Conservation (phyloP, 2,113 vertebrate species). For the Sialia sialis region DNA sequence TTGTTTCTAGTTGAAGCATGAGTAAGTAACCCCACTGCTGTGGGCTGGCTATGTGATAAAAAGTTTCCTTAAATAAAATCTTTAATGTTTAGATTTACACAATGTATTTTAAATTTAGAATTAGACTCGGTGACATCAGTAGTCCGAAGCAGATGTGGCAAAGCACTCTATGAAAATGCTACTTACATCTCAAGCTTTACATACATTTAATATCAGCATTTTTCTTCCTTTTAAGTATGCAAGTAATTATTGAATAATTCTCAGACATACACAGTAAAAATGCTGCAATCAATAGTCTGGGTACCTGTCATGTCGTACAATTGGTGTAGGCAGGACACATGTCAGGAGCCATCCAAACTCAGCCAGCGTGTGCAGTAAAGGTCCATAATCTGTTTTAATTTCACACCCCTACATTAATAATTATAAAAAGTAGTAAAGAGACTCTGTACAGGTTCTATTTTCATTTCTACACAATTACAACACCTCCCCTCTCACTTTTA, state of each 20-base stretch:
- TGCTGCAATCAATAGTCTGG: background rate
- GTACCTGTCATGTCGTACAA: slow-evolving; percentile 93
- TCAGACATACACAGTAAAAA: background rate
- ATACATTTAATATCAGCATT: background rate
- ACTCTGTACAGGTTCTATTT: background rate
- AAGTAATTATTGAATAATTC: background rate
- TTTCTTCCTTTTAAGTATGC: background rate
- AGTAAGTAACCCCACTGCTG: background rate
- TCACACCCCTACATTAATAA: slow-evolving; percentile 80
- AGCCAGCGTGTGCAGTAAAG: slow-evolving; percentile 91
- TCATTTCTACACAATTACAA: background rate
- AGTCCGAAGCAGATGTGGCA: background rate
- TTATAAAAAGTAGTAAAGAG: slow-evolving; percentile 40
- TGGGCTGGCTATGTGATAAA: background rate
- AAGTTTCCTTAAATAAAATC: background rate
- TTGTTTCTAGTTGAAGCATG: background rate
- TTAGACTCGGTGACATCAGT: background rate
- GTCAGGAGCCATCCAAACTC: slow-evolving; percentile 98
- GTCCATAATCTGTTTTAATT: slow-evolving; percentile 94
- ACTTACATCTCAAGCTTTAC: background rate
- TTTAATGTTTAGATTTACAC: background rate
- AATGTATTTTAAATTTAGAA: background rate
- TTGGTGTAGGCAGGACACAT: slow-evolving; percentile 89
- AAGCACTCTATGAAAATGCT: background rate
- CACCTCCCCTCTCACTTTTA: background rate